Base-by-base conservation (phyloP, 2,113 vertebrate species). In the Riparia riparia region DNA sequence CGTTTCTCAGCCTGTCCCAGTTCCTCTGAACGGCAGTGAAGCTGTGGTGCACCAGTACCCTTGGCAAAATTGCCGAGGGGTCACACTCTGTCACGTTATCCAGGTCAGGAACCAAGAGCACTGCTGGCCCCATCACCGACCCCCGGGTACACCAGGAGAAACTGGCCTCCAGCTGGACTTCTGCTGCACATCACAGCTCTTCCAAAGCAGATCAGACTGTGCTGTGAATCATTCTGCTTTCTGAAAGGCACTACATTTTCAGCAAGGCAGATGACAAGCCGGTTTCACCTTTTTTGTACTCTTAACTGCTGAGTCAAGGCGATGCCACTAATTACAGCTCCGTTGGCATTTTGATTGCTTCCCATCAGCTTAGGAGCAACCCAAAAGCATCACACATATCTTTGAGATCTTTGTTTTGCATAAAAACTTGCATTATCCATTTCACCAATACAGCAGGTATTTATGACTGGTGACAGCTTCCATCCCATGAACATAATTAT, bases 31-130 rank as follows among this genome's bases (percentile, higher is more conserved):
- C 9, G 22, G n/a, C 50, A 93, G 32, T 32, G 66, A 54, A 70
- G 21, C 9, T 12, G 11, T 24, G 18, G 25, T 41, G 14, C 39
- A 42, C 24, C 54, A 84, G 9, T 14, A 14, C 20, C 2, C 5
- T 26, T 25, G 16, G 16, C n/a, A 63, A 17, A 66, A 21, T 5
- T 82, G 14, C 18, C 3, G 4, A 74, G 47, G 9, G 15, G 29
- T 11, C 21, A 10, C 21, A 8, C 18, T 44, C 24, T 89, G 31
- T 4, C 10, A 6, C 1, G 6, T n/a, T 3, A 3, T 7, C 53
- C 39, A 56, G 12, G 9, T 32, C 18, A 25, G 26, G 34, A 39
- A 12, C 3, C 21, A 19, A 39, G n/a, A 85, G 2, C 64, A 14
- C 74, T 18, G 3, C 16, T 41, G 47, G 42, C 24, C 32, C 24